phyloP scores from a whole-genome alignment of 2,797 vertebrate genomes.

The Arrhamphus sclerolepis region DNA sequence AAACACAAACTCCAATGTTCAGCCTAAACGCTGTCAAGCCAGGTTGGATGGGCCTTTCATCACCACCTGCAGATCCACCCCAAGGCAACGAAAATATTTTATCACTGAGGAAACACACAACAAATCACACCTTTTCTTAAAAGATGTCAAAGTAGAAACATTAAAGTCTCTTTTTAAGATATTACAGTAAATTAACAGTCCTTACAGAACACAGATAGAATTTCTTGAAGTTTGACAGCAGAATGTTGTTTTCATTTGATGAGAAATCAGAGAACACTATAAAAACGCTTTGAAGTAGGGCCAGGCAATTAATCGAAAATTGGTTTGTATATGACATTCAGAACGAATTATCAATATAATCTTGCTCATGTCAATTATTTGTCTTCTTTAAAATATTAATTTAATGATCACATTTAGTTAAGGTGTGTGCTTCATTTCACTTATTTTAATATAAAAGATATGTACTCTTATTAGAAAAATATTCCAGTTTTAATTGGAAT shows the following conservation, averaged over 20 bases:
- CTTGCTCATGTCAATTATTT: too few species aligned
- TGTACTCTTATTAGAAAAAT: too few species aligned
- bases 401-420: too few species aligned
- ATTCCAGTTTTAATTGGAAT: too few species aligned
- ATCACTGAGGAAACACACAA: slow-evolving; percentile 5
- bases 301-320: too few species aligned
- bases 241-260: slow-evolving; percentile 6
- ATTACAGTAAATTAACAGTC: neutral
- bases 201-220: neutral
- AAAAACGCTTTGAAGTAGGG: neutral
- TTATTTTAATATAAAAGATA: too few species aligned
- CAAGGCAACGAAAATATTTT: slow-evolving; percentile 11
- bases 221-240: neutral
- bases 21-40: slow-evolving; percentile 56
- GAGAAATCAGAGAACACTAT: slow-evolving; percentile 12
- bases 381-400: too few species aligned
- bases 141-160: slow-evolving; percentile 9
- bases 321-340: too few species aligned
- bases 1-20: slow-evolving; percentile 53
- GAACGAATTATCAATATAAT: too few species aligned
- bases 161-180: slow-evolving; percentile 15
- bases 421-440: too few species aligned
- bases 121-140: slow-evolving; percentile 20
- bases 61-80: slow-evolving; percentile 5
- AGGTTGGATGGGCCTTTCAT: slow-evolving; percentile 1